Evolutionary conservation across 2,113 vertebrate species (phyloP), one percentile per base, ranked within the genome.

Genomic region (Carassius auratus): DNA sequence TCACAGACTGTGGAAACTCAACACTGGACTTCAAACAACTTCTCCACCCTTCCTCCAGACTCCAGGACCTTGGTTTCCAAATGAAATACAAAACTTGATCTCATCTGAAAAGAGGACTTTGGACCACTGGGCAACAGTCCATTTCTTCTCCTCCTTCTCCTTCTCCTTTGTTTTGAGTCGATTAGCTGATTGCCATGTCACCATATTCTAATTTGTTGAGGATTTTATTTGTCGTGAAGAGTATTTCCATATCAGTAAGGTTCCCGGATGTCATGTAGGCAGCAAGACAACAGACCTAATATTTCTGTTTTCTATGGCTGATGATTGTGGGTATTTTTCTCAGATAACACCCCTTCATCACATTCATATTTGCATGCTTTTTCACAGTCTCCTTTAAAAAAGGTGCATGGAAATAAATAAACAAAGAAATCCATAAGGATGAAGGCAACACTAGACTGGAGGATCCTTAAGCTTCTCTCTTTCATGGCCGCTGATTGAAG

Each of bases 401-500:
- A 94, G 92, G 92, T 93, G 93, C 91, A 92, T 91, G 91, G 91
- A 94, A 94, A 94, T 93, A 93, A 93, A 92, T 93, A 92, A 93
- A 90, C 89, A 87, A 90, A 92, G 92, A 94, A 92, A 85, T 92
- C 92, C 93, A 94, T 93, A 91, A 93, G 92, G 93, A 95, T 94
- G 91, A 95, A 93, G 92, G 92, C 90, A 92, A 90, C 87, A 87
- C 89, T 82, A 93, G 93, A 95, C 93, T 93, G 90, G 91, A 94
- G 94, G 93, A 94, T 93, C 92, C 94, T 94, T 94, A 93, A 94
- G 93, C 93, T 87, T 87, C 84, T 83, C 90, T 94, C 95, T 94
- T 94, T 95, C 93, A 95, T 95, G 93, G 93, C 89, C 90, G 87
- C 92, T 95, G 94, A 95, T 94, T 94, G 94, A 95, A 95, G 93